These are phyloP conservation scores for Malacosoma neustria DNA, from an alignment of 2,888 invertebrate genomes.

Conservation along the genomic window DNA sequence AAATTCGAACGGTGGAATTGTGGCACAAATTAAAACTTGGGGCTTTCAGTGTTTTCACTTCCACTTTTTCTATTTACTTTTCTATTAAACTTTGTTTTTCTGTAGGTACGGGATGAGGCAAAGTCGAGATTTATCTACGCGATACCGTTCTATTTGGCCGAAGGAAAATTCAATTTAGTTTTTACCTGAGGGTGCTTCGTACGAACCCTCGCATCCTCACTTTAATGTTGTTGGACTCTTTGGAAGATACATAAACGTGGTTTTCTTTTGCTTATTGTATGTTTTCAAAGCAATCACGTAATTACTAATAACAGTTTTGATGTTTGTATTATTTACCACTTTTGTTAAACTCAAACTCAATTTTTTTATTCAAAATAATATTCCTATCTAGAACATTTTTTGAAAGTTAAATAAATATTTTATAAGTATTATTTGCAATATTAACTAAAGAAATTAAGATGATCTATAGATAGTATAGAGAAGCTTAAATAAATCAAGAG, in stretches of 20 bases:
- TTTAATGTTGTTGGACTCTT: conserved; percentile 51
- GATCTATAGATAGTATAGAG: too few relatives aligned
- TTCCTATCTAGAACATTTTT: too few relatives aligned
- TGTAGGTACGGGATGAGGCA: conserved; percentile 55
- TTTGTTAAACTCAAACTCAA: too few relatives aligned
- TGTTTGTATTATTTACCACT: too few relatives aligned
- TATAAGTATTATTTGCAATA: too few relatives aligned
- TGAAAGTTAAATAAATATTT: too few relatives aligned
- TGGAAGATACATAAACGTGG: conserved; percentile 38
- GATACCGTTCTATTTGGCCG: conserved; percentile 63
- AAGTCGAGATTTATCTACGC: conserved; percentile 65
- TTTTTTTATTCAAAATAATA: too few relatives aligned
- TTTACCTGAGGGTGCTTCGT: conserved; percentile 62
- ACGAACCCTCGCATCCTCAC: conserved; percentile 50
- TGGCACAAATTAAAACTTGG: conserved; percentile 52
- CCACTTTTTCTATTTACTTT: conserved; percentile 64
- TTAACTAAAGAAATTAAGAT: too few relatives aligned
- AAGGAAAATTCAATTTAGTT: conserved; percentile 69
- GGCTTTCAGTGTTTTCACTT: conserved; percentile 53
- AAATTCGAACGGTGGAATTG: conserved; percentile 27
- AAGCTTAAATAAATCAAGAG: too few relatives aligned
- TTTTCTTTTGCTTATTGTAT: conserved; percentile 42
- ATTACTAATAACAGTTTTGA: not conserved
- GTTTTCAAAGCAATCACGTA: not conserved
- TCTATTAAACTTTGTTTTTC: conserved; percentile 67